Evolutionary conservation across 2,888 invertebrate species (phyloP).

Genomic region (Philhelius pedissequus): DNA sequence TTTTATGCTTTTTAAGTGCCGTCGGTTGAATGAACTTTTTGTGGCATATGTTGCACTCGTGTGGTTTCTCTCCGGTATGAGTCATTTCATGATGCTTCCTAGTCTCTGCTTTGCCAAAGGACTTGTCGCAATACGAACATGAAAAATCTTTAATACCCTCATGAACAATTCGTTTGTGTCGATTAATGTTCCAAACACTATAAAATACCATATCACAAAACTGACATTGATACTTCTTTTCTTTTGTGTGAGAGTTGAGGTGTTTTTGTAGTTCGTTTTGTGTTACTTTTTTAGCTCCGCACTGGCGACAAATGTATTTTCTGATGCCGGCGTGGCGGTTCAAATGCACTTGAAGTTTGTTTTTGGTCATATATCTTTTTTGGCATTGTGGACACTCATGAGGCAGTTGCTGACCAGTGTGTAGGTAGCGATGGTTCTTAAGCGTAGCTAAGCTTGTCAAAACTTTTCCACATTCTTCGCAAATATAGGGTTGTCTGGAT

Average conservation of each 20-base stretch:
- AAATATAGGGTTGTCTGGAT: slow-evolving; percentile 72
- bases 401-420: slow-evolving; percentile 76
- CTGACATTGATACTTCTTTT: slow-evolving; percentile 76
- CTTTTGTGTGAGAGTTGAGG: slow-evolving; percentile 76
- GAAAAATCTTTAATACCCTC: slow-evolving; percentile 76
- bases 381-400: slow-evolving; percentile 76
- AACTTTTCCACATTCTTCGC: slow-evolving; percentile 75
- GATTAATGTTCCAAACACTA: slow-evolving; percentile 74
- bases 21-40: slow-evolving; percentile 76
- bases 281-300: slow-evolving; percentile 77
- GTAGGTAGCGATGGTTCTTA: slow-evolving; percentile 76
- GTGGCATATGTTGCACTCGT: slow-evolving; percentile 74
- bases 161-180: slow-evolving; percentile 76
- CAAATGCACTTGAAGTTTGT: slow-evolving; percentile 76
- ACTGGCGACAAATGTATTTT: slow-evolving; percentile 76
- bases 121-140: slow-evolving; percentile 75
- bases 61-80: slow-evolving; percentile 77
- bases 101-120: slow-evolving; percentile 77
- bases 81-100: slow-evolving; percentile 77
- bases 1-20: slow-evolving; percentile 76
- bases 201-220: slow-evolving; percentile 76
- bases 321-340: slow-evolving; percentile 77
- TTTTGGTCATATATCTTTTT: slow-evolving; percentile 76
- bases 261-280: slow-evolving; percentile 76
- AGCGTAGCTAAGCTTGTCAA: slow-evolving; percentile 76